A percentile compares a stretch with the other conserved stretches of the same genome.
Evolutionary conservation across 2,113 vertebrate species (phyloP).

Genomic region (Papio anubis): DNA sequence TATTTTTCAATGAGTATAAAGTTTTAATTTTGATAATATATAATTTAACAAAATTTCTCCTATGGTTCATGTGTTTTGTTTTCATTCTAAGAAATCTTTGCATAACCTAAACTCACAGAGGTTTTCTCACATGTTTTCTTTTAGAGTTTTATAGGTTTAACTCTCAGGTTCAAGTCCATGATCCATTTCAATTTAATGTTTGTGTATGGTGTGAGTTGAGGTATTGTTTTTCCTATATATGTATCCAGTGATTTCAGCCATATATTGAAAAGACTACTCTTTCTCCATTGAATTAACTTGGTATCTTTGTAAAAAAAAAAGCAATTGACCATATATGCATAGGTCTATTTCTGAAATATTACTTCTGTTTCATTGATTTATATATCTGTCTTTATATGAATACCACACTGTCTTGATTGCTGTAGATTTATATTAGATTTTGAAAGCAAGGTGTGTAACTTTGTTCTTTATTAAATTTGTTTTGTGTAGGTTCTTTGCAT

Average conservation of each 20-base stretch:
- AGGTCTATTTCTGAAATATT: too few relatives aligned
- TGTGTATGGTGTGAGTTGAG: too few relatives aligned
- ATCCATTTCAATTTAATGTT: not conserved
- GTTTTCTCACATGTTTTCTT: too few relatives aligned
- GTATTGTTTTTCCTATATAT: not conserved
- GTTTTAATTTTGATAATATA: not conserved
- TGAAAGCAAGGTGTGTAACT: not conserved
- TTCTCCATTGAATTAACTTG: too few relatives aligned
- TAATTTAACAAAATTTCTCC: too few relatives aligned
- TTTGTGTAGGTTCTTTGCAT: not conserved
- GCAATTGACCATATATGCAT: too few relatives aligned
- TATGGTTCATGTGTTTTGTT: too few relatives aligned
- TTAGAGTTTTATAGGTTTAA: not conserved
- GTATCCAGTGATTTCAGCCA: not conserved
- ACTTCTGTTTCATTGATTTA: too few relatives aligned
- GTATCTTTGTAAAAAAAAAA: too few relatives aligned
- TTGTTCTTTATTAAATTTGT: not conserved
- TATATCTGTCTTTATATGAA: not conserved
- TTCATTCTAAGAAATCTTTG: too few relatives aligned
- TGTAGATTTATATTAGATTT: not conserved
- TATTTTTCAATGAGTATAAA: not conserved
- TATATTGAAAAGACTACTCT: not conserved
- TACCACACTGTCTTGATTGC: not conserved
- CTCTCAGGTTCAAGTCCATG: not conserved
- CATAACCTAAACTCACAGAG: too few relatives aligned